phyloP scores from a whole-genome alignment of 2,797 vertebrate genomes.

The Harpagifer antarcticus region DNA sequence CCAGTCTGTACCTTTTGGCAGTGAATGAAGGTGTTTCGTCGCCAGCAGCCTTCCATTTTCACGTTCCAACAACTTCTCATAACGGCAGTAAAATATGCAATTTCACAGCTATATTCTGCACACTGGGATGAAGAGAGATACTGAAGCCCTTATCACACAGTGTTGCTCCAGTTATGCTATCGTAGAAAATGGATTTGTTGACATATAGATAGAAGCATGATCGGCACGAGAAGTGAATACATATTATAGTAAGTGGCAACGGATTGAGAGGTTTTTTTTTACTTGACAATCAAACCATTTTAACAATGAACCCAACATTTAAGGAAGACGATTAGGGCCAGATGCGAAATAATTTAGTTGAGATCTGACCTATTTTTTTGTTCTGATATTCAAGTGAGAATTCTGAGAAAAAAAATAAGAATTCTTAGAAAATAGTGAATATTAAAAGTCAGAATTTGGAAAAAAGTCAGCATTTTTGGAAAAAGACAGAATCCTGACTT shows the following conservation, averaged over 20 bases:
- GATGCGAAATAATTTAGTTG: too few species aligned
- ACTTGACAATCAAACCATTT: not conserved
- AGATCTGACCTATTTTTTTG: too few species aligned
- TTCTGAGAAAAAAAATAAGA: too few species aligned
- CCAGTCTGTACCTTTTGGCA: conserved; percentile 26
- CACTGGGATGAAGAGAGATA: not conserved
- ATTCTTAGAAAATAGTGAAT: too few species aligned
- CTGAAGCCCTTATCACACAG: not conserved
- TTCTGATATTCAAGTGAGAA: too few species aligned
- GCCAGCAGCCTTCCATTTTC: conserved; percentile 3
- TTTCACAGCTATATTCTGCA: conserved; percentile 12
- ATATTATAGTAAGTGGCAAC: not conserved
- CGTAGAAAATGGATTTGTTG: not conserved
- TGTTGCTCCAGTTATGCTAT: not conserved
- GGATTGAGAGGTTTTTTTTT: not conserved
- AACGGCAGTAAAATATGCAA: conserved; percentile 8
- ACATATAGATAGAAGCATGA: not conserved
- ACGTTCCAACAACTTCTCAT: conserved; percentile 7
- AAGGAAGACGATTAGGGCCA: too few species aligned
- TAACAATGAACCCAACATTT: not conserved
- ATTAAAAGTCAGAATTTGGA: too few species aligned
- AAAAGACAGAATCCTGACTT: too few species aligned
- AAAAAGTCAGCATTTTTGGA: too few species aligned
- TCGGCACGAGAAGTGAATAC: not conserved
- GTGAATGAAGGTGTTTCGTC: conserved; percentile 31